phyloP scores from a whole-genome alignment of 2,888 invertebrate genomes.

The Ormyrus thymus region DNA sequence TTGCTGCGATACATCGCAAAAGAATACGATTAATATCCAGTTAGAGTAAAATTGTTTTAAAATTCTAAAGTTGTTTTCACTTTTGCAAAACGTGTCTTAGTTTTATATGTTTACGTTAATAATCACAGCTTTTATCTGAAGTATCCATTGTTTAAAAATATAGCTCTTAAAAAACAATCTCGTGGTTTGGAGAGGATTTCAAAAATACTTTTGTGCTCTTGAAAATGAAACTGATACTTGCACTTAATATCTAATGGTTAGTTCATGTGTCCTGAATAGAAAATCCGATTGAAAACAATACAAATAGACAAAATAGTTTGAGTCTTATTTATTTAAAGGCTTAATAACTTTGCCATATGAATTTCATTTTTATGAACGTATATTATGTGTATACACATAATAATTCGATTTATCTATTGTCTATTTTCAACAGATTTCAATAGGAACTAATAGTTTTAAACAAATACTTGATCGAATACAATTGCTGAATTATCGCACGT shows the following conservation, averaged over 20 bases:
- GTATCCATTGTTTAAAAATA: constrained; percentile 25
- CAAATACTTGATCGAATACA: constrained; percentile 44
- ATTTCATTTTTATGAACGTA: constrained; percentile 20
- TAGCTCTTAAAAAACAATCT: constrained; percentile 15
- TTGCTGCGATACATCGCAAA: constrained; percentile 29
- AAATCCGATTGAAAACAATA: constrained; percentile 54
- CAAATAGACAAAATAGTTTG: constrained; percentile 21
- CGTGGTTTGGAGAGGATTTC: constrained; percentile 11
- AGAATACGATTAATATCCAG: constrained; percentile 15
- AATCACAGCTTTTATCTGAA: constrained; percentile 30
- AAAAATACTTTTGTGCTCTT: constrained; percentile 33
- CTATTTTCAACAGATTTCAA: constrained; percentile 17
- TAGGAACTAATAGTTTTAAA: constrained; percentile 37
- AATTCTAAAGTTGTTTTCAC: constrained; percentile 4
- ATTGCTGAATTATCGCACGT: constrained; percentile 22
- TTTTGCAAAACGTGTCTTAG: constrained; percentile 1
- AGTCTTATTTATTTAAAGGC: constrained; percentile 7
- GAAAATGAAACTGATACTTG: constrained; percentile 53
- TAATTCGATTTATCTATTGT: constrained; percentile 18
- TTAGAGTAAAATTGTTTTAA: constrained; percentile 7
- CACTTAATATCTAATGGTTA: constrained; percentile 49
- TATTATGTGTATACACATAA: constrained; percentile 1
- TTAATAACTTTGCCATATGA: neutral
- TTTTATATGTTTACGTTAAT: constrained; percentile 17
- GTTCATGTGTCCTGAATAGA: constrained; percentile 43